Conservation (phyloP, 2,113 vertebrate species). For the Pachycephala philippinensis region DNA sequence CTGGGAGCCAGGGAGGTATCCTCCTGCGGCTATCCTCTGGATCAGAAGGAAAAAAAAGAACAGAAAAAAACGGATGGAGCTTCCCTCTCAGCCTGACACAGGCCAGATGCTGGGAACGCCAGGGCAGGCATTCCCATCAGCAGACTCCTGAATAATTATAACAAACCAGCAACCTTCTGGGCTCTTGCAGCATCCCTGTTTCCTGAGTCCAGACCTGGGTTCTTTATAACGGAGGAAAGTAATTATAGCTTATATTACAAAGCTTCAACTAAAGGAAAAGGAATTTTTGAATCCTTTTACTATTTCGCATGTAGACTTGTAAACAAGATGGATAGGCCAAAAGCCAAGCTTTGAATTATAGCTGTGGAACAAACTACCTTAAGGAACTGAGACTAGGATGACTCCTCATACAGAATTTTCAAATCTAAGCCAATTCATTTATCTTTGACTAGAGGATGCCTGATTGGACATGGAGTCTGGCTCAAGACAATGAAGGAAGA, state of each 20-base stretch:
- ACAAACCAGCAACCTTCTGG: background rate
- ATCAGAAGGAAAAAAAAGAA: background rate
- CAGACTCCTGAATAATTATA: background rate
- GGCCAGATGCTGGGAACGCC: background rate
- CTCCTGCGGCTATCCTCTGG: background rate
- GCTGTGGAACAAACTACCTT: background rate
- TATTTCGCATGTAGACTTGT: background rate
- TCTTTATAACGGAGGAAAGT: background rate
- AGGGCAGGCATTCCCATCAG: background rate
- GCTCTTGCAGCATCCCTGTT: background rate
- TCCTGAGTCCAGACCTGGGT: background rate
- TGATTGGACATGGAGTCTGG: background rate
- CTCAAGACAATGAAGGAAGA: background rate
- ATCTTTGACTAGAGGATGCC: background rate
- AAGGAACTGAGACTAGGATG: background rate
- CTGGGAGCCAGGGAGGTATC: background rate
- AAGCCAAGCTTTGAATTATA: background rate
- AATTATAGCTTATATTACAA: background rate
- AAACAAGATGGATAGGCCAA: background rate
- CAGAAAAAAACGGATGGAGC: background rate
- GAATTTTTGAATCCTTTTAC: background rate
- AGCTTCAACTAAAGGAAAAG: background rate
- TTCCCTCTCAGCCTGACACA: conserved; percentile 18
- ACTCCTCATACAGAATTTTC: background rate
- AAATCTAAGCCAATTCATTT: background rate